These are phyloP conservation scores for Collichthys lucidus DNA, from an alignment of 2,113 vertebrate species.

Conservation along the genomic window DNA sequence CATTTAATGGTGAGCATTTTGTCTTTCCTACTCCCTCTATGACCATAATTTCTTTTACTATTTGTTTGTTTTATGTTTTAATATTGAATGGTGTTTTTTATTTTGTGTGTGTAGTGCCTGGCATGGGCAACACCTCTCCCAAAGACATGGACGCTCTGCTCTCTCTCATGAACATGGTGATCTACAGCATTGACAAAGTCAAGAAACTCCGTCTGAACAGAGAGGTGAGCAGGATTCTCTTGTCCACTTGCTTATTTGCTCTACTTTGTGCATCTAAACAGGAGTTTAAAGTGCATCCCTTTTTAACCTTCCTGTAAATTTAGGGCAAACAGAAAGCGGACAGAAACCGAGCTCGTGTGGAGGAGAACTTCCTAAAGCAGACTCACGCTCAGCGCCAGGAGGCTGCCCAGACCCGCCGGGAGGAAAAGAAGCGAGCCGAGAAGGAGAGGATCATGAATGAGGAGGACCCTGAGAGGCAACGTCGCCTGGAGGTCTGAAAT, in stretches of 20 bases:
- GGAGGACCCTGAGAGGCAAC: constrained; percentile 97
- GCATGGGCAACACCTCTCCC: constrained; percentile 97
- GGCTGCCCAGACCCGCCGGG: constrained; percentile 94
- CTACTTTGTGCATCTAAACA: background rate
- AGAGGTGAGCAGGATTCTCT: constrained; percentile 86
- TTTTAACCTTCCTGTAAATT: background rate
- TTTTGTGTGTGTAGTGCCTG: constrained; percentile 88
- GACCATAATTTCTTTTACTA: too few species aligned
- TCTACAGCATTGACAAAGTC: constrained; percentile 98
- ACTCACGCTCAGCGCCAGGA: constrained; percentile 97
- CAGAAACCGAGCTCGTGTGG: constrained; percentile 94
- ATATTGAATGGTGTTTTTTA: too few species aligned
- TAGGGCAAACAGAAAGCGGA: constrained; percentile 98
- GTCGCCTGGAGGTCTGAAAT: constrained; percentile 89
- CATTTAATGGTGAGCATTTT: constrained; percentile 94
- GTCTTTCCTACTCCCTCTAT: background rate
- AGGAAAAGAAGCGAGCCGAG: constrained; percentile 97
- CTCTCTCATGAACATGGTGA: constrained; percentile 99
- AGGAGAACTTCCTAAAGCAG: constrained; percentile 98
- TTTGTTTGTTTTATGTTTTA: too few species aligned
- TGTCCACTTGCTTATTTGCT: background rate
- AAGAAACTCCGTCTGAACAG: constrained; percentile 98
- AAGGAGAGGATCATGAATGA: constrained; percentile 99
- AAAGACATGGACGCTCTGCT: constrained; percentile 98
- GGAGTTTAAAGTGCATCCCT: background rate